Conservation (phyloP, 2,888 invertebrate species). For the Drosophila picticornis region DNA sequence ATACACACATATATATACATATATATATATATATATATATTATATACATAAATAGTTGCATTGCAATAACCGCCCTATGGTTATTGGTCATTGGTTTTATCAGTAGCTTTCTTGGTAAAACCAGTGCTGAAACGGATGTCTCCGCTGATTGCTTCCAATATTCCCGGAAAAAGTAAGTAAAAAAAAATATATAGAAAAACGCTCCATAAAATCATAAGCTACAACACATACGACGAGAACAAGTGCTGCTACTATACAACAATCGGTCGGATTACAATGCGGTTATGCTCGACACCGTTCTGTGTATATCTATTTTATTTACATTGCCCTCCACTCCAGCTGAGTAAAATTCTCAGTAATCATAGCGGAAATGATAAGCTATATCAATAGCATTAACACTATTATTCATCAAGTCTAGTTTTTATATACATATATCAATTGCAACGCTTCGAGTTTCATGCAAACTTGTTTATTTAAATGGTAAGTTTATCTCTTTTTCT, state of each 20-base stretch:
- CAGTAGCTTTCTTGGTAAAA: constrained; percentile 25
- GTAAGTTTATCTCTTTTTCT: not conserved
- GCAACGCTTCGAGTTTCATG: not conserved
- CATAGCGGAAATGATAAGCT: constrained; percentile 48
- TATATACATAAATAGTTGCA: constrained; percentile 26
- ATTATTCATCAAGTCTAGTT: not conserved
- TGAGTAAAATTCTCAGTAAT: constrained; percentile 28
- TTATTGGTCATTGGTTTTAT: constrained; percentile 27
- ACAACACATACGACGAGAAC: not conserved
- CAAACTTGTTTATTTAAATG: not conserved
- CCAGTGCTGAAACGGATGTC: constrained; percentile 45
- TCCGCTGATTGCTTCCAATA: constrained; percentile 20
- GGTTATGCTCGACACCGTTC: constrained; percentile 29
- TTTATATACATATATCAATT: constrained; percentile 14
- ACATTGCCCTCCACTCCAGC: constrained; percentile 12
- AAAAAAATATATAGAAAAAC: not conserved
- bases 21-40: not conserved
- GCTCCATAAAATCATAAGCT: not conserved
- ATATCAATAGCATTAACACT: constrained; percentile 6
- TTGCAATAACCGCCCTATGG: constrained; percentile 9
- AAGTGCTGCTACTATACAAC: constrained; percentile 11
- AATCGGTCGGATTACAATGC: constrained; percentile 32
- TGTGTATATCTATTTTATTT: constrained; percentile 22
- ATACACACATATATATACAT: not conserved
- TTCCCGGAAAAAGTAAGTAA: constrained; percentile 35